Evolutionary conservation across 2,113 vertebrate genomes (phyloP), one percentile per base, ranked within the genome.

Genomic region (Trachemys scripta): DNA sequence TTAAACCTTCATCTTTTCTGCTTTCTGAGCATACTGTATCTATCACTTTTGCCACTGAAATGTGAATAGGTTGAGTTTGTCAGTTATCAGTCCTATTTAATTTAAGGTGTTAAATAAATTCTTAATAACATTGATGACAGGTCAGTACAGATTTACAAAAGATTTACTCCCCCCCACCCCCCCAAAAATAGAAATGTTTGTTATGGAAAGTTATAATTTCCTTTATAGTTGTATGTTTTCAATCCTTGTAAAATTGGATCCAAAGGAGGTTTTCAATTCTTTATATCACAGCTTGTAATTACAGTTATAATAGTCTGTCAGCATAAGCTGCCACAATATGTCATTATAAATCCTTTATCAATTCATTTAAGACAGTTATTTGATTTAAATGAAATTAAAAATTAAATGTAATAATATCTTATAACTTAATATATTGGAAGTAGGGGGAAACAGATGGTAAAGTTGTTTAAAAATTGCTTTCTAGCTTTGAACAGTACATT

Each of bases 41-140:
- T 90, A 1, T 83, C 87, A n/a, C 42, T 91, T 76, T 16, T 82
- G 17, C 94, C 82, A 93, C 38, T 2, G 7, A 76, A 56, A 94
- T 59, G 25, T 79, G 72, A 65, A 47, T 42, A 38, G 72, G 10
- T 45, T 24, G 69, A 38, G 24, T 76, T 45, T 81, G 57, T 20
- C 6, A 38, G 35, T 47, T 51, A 54, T 80, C 93, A 14, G 72
- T 94, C 56, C 93, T n/a, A n/a, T n/a, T 14, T 53, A 90, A 35
- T 51, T 88, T 93, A 49, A 88, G 75, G 24, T n/a, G 80, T 92
- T 25, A 29, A 11, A 31, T 76, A 80, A 89, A 76, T 89, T 93
- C 94, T 96, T 96, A 38, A 47, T 84, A 94, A 82, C 17, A 31
- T 2, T 93, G 86, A 38, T 86, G 90, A 80, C 57, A 92, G n/a